These are phyloP conservation scores for Dryobates pubescens DNA, from an alignment of 2,797 vertebrate species.

Conservation along the genomic window DNA sequence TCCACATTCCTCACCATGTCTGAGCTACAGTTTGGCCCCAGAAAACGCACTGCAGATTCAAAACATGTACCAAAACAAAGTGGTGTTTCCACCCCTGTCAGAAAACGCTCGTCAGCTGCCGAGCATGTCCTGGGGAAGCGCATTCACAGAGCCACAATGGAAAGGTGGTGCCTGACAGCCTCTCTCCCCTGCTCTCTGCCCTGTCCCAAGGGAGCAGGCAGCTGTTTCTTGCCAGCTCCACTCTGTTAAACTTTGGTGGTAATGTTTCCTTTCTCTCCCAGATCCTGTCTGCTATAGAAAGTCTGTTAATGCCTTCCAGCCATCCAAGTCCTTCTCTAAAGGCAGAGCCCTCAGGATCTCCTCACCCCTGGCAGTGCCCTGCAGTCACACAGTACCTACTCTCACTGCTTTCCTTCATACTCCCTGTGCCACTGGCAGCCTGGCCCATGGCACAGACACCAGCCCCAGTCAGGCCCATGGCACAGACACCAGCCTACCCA, in stretches of 20 bases:
- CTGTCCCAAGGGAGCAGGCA: background rate
- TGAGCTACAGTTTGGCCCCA: background rate
- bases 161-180: background rate
- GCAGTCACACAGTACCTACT: background rate
- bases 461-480: too few species aligned
- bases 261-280: background rate
- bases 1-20: background rate
- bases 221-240: background rate
- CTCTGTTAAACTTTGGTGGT: background rate
- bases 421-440: fast-evolving
- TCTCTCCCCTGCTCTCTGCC: background rate
- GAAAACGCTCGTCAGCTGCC: background rate
- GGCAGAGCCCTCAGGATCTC: background rate
- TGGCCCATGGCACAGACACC: too few species aligned
- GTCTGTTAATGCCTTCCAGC: background rate
- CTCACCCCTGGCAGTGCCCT: background rate
- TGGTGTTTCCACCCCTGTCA: background rate
- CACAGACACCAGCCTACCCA: background rate
- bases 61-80: background rate
- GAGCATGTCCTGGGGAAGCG: background rate
- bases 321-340: background rate
- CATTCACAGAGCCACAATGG: background rate
- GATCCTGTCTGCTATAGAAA: background rate
- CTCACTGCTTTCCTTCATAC: background rate
- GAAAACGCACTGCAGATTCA: background rate